Evolutionary conservation across 1,140 invertebrate genomes (phyloP).

Genomic region (Panagrolaimus sp.): DNA sequence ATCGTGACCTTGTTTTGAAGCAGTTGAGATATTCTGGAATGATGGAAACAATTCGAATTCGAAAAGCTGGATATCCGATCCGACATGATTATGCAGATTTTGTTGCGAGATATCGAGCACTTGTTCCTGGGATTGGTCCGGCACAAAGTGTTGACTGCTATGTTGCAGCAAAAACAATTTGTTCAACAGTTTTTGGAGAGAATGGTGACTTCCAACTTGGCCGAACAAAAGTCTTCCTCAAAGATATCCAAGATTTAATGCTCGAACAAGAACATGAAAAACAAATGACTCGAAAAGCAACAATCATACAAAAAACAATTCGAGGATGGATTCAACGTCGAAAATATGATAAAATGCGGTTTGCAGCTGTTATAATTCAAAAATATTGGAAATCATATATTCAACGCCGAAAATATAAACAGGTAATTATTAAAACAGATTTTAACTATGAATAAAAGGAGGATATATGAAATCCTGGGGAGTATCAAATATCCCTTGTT

Average conservation of each 20-base stretch:
- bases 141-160: slow-evolving; percentile 72
- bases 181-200: slow-evolving; percentile 74
- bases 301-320: slow-evolving; percentile 86
- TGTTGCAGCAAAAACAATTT: slow-evolving; percentile 80
- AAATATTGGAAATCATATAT: slow-evolving; percentile 82
- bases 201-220: slow-evolving; percentile 93
- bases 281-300: slow-evolving; percentile 68
- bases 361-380: slow-evolving; percentile 76
- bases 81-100: slow-evolving; percentile 90
- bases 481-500: too few species aligned
- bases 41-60: slow-evolving; percentile 98
- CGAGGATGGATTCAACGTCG: slow-evolving; percentile 83
- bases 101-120: slow-evolving; percentile 88
- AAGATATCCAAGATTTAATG: slow-evolving; percentile 94
- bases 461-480: too few species aligned
- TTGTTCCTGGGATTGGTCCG: slow-evolving; percentile 74
- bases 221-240: slow-evolving; percentile 94
- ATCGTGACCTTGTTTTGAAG: slow-evolving; percentile 85
- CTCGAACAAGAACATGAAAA: slow-evolving; percentile 85
- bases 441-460: slow-evolving; percentile 1
- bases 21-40: slow-evolving; percentile 96
- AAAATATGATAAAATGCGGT: slow-evolving; percentile 67
- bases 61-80: slow-evolving; percentile 93
- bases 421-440: slow-evolving; percentile 51
- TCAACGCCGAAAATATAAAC: slow-evolving; percentile 76